phyloP scores from a whole-genome alignment of 2,113 vertebrate species.

The Mionectes macconnelli region DNA sequence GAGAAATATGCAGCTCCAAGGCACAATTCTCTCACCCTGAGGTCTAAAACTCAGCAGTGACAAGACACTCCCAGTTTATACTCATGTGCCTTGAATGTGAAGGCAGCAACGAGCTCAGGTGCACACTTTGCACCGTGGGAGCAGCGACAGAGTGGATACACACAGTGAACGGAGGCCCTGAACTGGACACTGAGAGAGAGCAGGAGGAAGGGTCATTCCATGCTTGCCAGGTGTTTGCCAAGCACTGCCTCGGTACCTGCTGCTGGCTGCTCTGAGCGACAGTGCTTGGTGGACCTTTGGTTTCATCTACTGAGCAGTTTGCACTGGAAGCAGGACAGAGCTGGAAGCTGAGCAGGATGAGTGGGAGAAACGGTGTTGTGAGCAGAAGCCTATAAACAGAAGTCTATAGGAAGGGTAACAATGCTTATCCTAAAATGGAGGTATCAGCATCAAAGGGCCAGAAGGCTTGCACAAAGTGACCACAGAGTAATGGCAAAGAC shows the following conservation, averaged over 20 bases:
- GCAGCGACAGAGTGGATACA: too few relatives aligned
- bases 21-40: background rate
- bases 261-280: background rate
- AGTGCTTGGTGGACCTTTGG: background rate
- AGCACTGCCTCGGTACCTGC: background rate
- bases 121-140: background rate
- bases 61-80: background rate
- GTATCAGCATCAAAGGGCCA: background rate
- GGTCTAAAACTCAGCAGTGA: background rate
- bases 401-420: background rate
- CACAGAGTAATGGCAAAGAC: background rate
- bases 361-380: background rate
- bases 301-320: background rate
- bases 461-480: background rate
- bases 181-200: background rate
- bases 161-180: background rate
- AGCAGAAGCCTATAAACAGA: background rate
- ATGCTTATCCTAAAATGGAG: background rate
- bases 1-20: background rate
- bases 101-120: background rate
- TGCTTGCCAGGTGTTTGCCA: background rate
- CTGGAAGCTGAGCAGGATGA: background rate
- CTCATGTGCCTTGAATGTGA: background rate
- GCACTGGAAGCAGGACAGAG: background rate
- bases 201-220: background rate